Conservation (phyloP, 1,140 invertebrate genomes). For the Metaphire vulgaris region DNA sequence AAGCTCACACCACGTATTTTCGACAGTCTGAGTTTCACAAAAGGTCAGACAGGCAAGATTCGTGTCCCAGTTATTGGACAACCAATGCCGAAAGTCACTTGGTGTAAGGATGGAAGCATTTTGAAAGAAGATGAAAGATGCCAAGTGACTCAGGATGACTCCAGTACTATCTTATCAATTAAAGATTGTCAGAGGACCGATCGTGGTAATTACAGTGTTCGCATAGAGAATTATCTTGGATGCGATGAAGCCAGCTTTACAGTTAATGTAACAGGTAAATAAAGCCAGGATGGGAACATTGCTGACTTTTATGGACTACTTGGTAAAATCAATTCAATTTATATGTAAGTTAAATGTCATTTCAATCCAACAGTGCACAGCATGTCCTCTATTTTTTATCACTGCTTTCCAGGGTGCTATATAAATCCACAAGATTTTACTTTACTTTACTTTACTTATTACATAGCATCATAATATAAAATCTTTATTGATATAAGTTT, state of each 20-base stretch:
- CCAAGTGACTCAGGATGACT: conserved; percentile 72
- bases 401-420: too few species aligned
- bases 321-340: too few species aligned
- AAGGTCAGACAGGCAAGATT: conserved; percentile 92
- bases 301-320: too few species aligned
- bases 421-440: too few species aligned
- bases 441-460: too few species aligned
- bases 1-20: conserved; percentile 91
- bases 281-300: not conserved
- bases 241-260: conserved; percentile 86
- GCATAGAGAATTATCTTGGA: conserved; percentile 93
- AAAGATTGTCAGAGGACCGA: conserved; percentile 84
- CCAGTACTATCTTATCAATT: conserved; percentile 84
- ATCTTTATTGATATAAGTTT: too few species aligned
- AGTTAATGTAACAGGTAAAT: conserved; percentile 82
- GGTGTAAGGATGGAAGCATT: conserved; percentile 84
- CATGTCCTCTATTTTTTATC: too few species aligned
- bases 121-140: conserved; percentile 70
- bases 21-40: conserved; percentile 91
- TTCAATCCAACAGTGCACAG: too few species aligned
- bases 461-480: too few species aligned
- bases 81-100: conserved; percentile 84
- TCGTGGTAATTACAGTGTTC: conserved; percentile 83
- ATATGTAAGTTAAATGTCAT: too few species aligned
- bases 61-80: conserved; percentile 96